These are phyloP conservation scores for Oedothorax gibbosus DNA, from an alignment of 1,140 invertebrate species.

Conservation along the genomic window DNA sequence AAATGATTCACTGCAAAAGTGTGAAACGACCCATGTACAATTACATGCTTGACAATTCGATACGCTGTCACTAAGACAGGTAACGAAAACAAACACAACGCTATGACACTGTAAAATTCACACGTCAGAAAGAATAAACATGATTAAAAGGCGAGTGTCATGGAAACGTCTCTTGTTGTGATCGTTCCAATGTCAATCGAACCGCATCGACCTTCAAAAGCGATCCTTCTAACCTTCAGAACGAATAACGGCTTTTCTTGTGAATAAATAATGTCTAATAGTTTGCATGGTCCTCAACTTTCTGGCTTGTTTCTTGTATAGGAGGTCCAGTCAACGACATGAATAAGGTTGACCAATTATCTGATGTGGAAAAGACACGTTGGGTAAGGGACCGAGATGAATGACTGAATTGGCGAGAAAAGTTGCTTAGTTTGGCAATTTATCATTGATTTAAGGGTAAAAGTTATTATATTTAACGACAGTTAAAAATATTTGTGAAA, in stretches of 20 bases:
- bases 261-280: slow-evolving; percentile 42
- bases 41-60: not conserved
- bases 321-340: too few species aligned
- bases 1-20: too few species aligned
- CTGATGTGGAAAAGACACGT: too few species aligned
- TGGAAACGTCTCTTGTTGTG: slow-evolving; percentile 45
- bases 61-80: slow-evolving; percentile 6
- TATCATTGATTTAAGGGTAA: too few species aligned
- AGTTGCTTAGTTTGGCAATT: too few species aligned
- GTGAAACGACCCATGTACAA: not conserved
- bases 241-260: not conserved
- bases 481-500: too few species aligned
- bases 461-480: too few species aligned
- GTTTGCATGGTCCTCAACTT: slow-evolving; percentile 30
- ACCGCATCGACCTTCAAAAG: slow-evolving; percentile 43
- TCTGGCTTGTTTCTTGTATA: not conserved
- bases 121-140: slow-evolving; percentile 13
- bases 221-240: slow-evolving; percentile 27
- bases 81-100: slow-evolving; percentile 27
- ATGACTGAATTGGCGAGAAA: too few species aligned
- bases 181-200: slow-evolving; percentile 41
- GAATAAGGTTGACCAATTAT: too few species aligned
- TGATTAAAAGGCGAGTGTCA: not conserved
- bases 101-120: not conserved
- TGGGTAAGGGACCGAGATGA: too few species aligned